These are phyloP conservation scores for Austrolebias charrua DNA, from an alignment of 2,797 vertebrate genomes.

Conservation along the genomic window DNA sequence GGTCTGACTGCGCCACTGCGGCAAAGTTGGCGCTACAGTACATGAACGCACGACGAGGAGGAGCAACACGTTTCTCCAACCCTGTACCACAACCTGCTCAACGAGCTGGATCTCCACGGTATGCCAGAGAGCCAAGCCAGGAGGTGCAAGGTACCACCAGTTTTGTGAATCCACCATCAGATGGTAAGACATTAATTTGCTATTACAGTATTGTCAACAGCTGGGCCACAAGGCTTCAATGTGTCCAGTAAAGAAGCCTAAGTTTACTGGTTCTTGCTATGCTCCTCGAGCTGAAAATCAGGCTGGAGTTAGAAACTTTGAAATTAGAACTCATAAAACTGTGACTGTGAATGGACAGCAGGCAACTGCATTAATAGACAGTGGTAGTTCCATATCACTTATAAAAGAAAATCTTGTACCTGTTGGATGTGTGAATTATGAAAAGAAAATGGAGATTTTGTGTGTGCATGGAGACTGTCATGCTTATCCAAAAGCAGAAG, in stretches of 20 bases:
- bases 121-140: background rate
- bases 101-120: background rate
- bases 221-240: background rate
- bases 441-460: background rate
- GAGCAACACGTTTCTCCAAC: background rate
- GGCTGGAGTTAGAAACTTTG: background rate
- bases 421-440: background rate
- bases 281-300: background rate
- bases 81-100: background rate
- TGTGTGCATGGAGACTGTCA: constrained; percentile 3
- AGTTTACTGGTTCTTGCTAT: background rate
- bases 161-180: background rate
- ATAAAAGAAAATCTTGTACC: background rate
- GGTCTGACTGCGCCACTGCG: background rate
- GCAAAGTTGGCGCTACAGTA: constrained; percentile 1
- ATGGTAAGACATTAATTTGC: background rate
- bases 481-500: background rate
- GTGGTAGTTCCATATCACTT: background rate
- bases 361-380: background rate
- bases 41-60: background rate
- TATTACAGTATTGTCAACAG: constrained; percentile 7
- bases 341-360: background rate
- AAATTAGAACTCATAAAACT: constrained; percentile 4
- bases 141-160: background rate
- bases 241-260: background rate